Evolutionary conservation across 1,140 invertebrate genomes (phyloP), one percentile per base, ranked within the genome.

Genomic region (Vanessa tameamea): DNA sequence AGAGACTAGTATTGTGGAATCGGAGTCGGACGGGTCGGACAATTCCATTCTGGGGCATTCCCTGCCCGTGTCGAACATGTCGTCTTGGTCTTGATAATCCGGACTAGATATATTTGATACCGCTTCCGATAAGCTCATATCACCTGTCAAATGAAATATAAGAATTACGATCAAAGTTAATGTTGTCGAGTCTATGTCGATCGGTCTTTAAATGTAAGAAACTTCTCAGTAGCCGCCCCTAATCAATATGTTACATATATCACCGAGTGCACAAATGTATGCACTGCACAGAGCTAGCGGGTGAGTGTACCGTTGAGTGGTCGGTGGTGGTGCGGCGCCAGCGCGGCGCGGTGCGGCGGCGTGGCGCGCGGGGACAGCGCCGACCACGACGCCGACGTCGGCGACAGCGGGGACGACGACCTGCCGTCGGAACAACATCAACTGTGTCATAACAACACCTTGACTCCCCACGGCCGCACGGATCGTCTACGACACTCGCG

Each of bases 91-190:
- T 91, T 97, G 96, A 90, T 97, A 97, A 90, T 97, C 96, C 47
- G 96, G 96, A 93, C 96, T 97, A 77, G 96, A 97, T 90, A 97
- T 97, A 92, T 97, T 97, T 74, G 96, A 97, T 80, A 97, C 95
- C 12, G 96, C 97, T 92, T 97, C 96, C 47, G 96, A 96, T 77
- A 96, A 94, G 84, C 96, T 96, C 85, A 95, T 94, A 85, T 96
- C 95, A 68, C 95, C 95, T 92, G 80, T n/a, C n/a, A 14, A 80
- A 83, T 31, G 68, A 66, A 16, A 69, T 53, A 68, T 50, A 31
- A 31, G 26, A 31, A 31, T 31, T 31, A 31, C 26, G 26, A 31
- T 31, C 26, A 31, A 31, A 4, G 26, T 31, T 31, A 31, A 31
- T 31, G 26, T 31, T 31, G 26, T 31, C 26, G 26, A 31, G 26